Conservation (phyloP, 2,113 vertebrate species). For the Alaudala cheleensis region DNA sequence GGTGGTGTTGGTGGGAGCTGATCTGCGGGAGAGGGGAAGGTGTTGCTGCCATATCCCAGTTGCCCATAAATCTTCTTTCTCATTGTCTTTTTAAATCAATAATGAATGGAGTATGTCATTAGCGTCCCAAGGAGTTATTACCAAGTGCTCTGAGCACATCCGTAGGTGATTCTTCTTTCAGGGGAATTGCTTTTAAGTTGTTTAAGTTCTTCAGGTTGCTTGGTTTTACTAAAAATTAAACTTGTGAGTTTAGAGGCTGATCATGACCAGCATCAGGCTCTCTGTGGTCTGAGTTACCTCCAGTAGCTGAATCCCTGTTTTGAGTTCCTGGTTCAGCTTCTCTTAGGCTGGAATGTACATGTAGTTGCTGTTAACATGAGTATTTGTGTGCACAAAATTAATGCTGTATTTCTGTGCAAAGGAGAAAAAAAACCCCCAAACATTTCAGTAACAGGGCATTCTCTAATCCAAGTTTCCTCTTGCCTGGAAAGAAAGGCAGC, state of each 20-base stretch:
- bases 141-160: not conserved
- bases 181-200: not conserved
- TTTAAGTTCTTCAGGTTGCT: not conserved
- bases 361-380: not conserved
- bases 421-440: fast-evolving
- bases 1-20: too few relatives aligned
- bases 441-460: not conserved
- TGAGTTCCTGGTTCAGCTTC: not conserved
- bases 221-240: not conserved
- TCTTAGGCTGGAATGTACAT: not conserved
- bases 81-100: not conserved
- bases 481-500: not conserved
- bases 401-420: not conserved
- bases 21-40: fast-evolving
- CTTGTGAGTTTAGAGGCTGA: not conserved
- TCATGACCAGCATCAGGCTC: not conserved
- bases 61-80: not conserved
- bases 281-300: not conserved
- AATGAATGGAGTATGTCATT: not conserved
- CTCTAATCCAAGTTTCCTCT: not conserved
- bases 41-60: fast-evolving
- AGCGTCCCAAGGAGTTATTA: not conserved
- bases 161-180: not conserved
- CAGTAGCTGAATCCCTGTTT: not conserved
- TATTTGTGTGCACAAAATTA: not conserved